phyloP scores from a whole-genome alignment of 2,113 vertebrate species.

The Syrrhaptes paradoxus region DNA sequence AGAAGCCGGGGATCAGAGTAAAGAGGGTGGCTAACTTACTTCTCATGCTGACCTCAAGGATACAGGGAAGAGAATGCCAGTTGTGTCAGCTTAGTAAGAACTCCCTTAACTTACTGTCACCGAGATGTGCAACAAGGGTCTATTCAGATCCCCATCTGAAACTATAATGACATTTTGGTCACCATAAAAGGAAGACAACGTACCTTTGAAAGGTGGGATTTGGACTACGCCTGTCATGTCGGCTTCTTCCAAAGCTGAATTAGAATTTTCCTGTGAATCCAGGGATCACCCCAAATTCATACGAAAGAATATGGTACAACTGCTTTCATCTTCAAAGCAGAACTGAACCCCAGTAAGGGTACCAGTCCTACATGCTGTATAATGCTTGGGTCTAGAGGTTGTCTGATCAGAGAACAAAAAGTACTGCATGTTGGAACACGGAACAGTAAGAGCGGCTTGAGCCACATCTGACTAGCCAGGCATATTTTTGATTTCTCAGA shows the following conservation, averaged over 20 bases:
- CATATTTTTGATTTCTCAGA: not conserved
- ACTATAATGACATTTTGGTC: not conserved
- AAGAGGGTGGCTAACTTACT: not conserved
- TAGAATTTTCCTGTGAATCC: not conserved
- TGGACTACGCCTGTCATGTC: not conserved
- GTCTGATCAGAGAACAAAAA: not conserved
- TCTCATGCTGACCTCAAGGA: not conserved
- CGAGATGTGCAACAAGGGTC: not conserved
- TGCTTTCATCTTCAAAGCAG: not conserved
- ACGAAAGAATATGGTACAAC: not conserved
- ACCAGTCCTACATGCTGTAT: not conserved
- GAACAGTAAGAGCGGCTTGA: not conserved
- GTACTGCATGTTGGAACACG: not conserved
- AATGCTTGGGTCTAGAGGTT: not conserved
- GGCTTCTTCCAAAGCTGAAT: not conserved
- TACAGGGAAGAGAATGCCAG: not conserved
- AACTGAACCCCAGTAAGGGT: not conserved
- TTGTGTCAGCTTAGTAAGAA: not conserved
- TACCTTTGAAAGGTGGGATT: not conserved
- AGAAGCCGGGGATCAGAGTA: not conserved
- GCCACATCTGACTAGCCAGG: not conserved
- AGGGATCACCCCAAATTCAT: not conserved
- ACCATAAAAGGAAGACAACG: not conserved
- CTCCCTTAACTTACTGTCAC: not conserved
- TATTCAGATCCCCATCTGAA: not conserved